Evolutionary conservation across 2,113 vertebrate species (phyloP).

Genomic region (Psilopsiagon aurifrons): DNA sequence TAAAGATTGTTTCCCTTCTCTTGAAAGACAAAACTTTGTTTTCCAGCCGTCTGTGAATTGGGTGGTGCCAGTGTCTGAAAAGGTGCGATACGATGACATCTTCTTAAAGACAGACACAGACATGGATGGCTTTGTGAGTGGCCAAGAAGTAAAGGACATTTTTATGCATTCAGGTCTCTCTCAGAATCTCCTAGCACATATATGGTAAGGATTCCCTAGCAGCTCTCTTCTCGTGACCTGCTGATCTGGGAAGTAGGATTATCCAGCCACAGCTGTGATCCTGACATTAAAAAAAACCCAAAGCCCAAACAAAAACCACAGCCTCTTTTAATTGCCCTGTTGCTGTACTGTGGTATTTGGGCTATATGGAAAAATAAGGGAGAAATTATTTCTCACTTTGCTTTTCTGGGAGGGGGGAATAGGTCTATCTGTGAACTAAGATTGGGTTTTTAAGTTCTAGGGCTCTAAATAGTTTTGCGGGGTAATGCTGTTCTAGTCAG

Average conservation of each 20-base stretch:
- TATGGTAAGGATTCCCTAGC: constrained; percentile 82
- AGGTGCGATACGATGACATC: constrained; percentile 91
- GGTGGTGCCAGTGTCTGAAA: constrained; percentile 90
- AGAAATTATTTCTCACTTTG: neutral
- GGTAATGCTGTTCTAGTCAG: neutral
- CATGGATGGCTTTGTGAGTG: constrained; percentile 94
- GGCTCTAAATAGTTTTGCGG: neutral
- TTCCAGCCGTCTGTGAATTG: constrained; percentile 85
- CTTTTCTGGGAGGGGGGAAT: neutral
- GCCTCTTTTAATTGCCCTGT: neutral
- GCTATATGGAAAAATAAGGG: neutral
- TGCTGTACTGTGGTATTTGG: neutral
- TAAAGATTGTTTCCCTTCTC: neutral
- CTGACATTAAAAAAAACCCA: neutral
- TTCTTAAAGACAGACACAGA: constrained; percentile 95
- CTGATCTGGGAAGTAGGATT: neutral
- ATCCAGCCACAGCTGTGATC: neutral
- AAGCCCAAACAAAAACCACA: neutral
- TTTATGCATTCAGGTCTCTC: constrained; percentile 96
- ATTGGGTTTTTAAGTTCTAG: neutral
- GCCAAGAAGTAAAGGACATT: constrained; percentile 96
- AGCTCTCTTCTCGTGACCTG: neutral
- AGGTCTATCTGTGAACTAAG: neutral
- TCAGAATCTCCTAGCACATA: constrained; percentile 92
- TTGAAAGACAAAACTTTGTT: neutral